Evolutionary conservation across 2,113 vertebrate genomes (phyloP).

Genomic region (Copsychus sechellarum): DNA sequence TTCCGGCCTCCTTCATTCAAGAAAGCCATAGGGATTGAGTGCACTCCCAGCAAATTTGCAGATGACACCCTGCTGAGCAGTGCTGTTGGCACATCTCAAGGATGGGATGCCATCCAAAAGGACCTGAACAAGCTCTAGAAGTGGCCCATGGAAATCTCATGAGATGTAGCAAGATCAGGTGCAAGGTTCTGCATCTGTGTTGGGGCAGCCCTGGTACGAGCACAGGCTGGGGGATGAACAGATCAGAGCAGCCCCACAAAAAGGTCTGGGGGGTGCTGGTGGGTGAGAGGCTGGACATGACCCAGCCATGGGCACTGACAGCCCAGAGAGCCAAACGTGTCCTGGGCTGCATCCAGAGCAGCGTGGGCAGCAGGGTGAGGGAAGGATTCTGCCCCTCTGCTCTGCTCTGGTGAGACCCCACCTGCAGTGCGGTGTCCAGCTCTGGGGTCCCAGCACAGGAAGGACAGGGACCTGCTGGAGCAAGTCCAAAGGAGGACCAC

Average conservation of each 20-base stretch:
- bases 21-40: background rate
- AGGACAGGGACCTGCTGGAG: background rate
- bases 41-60: background rate
- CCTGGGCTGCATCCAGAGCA: background rate
- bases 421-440: accelerated
- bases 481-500: background rate
- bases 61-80: background rate
- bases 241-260: accelerated
- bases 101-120: background rate
- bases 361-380: accelerated
- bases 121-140: background rate
- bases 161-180: background rate
- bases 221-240: background rate
- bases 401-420: accelerated
- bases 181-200: background rate
- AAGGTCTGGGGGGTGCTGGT: background rate
- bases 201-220: accelerated
- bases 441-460: background rate
- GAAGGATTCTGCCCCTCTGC: background rate
- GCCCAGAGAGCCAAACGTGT: accelerated
- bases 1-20: background rate
- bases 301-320: accelerated
- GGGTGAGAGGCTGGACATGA: no score
- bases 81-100: background rate
- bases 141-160: no score